Base-by-base conservation (phyloP, 2,113 vertebrate genomes). In the Ctenodactylus gundi region DNA sequence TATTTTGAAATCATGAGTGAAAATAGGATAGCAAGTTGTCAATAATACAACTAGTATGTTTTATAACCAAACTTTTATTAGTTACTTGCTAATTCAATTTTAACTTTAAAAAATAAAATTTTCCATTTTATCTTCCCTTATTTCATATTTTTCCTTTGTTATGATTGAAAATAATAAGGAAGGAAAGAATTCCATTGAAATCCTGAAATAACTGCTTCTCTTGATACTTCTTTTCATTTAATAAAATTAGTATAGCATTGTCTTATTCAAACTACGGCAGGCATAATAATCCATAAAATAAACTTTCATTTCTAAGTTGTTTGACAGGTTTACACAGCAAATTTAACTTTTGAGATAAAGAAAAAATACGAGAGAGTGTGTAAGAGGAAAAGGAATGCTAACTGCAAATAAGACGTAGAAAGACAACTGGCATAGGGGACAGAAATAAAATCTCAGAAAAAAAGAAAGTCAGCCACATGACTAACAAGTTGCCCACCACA, bases 1-100 rank as follows among this genome's bases (percentile, higher is more conserved):
- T 92, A 94, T 73, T 75, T 77, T 88, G 27, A 72, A 34, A 72
- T 89, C 49, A 86, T 85, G 64, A 92, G 65, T 15, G 87, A 51
- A 95, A 82, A 75, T 27, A 78, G 39, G 65, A 88, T 23, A 82
- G 80, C 34, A 64, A 62, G 11, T 34, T 81, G 23, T 85, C 58
- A 76, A n/a, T 62, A 76, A 75, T 29, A 49, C 21, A 87, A 29
- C 36, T 85, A 73, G 64, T 68, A 0, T 51, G 75, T 88, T 85
- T 93, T 94, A 27, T 77, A 93, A 92, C 14, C 7, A 86, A 78
- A 86, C 14, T 13, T 23, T 41, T 64, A 41, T 58, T 39, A 41
- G 23, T n/a, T n/a, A 31, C 36, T 49, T 77, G 65, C n/a, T 41
- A 77, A 27, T 64, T 73, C 31, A 82, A 58, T 39, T 85, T 77